A percentile compares a stretch with the other conserved stretches of the same genome.
Conservation (phyloP, 2,113 vertebrate species). For the Morphnarchus princeps region DNA sequence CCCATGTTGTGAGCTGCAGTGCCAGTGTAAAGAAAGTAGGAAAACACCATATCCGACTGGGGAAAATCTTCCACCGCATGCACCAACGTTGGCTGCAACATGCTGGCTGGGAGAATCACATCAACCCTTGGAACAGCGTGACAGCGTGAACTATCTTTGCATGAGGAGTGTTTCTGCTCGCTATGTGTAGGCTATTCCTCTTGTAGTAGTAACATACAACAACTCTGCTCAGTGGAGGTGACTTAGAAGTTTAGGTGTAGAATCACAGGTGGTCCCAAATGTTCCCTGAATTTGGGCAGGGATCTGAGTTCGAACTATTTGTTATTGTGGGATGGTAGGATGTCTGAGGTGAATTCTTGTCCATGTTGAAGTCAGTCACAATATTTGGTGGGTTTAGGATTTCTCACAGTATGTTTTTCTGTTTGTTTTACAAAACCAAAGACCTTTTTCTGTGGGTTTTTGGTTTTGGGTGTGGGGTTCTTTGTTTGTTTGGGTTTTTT, state of each 20-base stretch:
- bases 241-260: not conserved
- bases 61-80: not conserved
- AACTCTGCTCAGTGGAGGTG: not conserved
- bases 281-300: not conserved
- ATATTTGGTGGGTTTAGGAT: not conserved
- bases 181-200: not conserved
- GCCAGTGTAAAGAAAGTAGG: not conserved
- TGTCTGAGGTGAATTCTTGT: not conserved
- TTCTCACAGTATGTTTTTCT: not conserved
- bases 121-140: not conserved
- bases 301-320: not conserved
- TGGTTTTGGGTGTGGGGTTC: not conserved
- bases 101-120: not conserved
- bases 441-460: not conserved
- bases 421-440: not conserved
- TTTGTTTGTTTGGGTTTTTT: not conserved
- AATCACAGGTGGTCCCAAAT: not conserved
- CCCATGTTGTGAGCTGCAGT: not conserved
- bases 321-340: not conserved
- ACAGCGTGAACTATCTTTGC: not conserved
- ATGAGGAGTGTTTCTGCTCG: fast-evolving
- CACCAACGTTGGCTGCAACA: not conserved
- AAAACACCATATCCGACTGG: not conserved
- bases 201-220: not conserved
- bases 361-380: not conserved